Conservation (phyloP, 2,797 vertebrate genomes). For the Cetoscarus ocellatus region DNA sequence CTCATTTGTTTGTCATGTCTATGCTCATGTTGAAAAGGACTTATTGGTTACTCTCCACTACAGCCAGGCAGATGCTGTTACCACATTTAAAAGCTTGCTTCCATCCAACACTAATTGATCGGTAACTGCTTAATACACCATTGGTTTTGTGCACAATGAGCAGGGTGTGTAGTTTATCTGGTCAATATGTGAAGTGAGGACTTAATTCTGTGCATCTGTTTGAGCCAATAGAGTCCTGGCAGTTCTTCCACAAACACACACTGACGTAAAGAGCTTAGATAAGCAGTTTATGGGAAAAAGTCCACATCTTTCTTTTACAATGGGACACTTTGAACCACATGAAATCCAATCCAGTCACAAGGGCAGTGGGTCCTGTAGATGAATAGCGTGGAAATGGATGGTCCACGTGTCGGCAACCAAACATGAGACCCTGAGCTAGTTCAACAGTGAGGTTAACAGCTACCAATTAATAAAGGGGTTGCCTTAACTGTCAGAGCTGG, state of each 20-base stretch:
- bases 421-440: constrained; percentile 57
- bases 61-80: not conserved
- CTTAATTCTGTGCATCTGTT: constrained; percentile 9
- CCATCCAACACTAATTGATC: constrained; percentile 24
- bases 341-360: constrained; percentile 48
- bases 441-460: constrained; percentile 46
- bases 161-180: constrained; percentile 22
- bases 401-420: constrained; percentile 44
- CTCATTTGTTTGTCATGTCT: not conserved
- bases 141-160: constrained; percentile 2
- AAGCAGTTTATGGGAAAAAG: constrained; percentile 1
- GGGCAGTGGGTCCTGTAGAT: constrained; percentile 34
- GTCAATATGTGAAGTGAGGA: constrained; percentile 20
- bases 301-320: constrained; percentile 26
- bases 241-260: constrained; percentile 8
- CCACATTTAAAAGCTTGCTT: constrained; percentile 18
- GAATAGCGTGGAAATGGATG: constrained; percentile 35
- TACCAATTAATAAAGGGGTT: constrained; percentile 42
- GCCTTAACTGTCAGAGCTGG: constrained; percentile 38
- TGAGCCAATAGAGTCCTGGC: constrained; percentile 10
- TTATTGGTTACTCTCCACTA: not conserved
- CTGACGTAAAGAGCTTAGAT: not conserved
- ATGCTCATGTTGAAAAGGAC: not conserved
- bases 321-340: constrained; percentile 39
- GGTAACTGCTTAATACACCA: constrained; percentile 9